phyloP scores from a whole-genome alignment of 2,888 invertebrate species.

The Isotomurus palustris region DNA sequence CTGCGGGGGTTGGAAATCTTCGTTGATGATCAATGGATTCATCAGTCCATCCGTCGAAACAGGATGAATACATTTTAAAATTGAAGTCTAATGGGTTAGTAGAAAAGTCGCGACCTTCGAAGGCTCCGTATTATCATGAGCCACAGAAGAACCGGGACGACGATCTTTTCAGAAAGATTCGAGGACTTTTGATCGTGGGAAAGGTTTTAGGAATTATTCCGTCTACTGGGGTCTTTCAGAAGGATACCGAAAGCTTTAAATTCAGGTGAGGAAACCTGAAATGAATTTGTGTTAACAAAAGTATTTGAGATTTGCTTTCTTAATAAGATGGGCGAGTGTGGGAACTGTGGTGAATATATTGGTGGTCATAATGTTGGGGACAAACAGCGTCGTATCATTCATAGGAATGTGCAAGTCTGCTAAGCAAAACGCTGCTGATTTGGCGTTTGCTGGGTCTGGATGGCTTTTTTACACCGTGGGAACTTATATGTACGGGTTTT shows the following conservation, averaged over 20 bases:
- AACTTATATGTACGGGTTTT: background rate
- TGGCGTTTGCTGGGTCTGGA: background rate
- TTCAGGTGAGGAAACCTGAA: background rate
- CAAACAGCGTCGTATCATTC: background rate
- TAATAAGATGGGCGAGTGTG: background rate
- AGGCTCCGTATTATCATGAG: too few species aligned
- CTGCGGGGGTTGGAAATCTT: too few species aligned
- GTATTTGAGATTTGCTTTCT: too few species aligned
- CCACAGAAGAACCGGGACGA: too few species aligned
- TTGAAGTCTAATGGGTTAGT: too few species aligned
- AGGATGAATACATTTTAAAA: too few species aligned
- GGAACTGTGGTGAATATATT: background rate
- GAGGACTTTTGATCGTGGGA: background rate
- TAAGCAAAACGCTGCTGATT: slow-evolving; percentile 5
- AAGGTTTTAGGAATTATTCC: background rate
- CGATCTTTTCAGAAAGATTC: background rate
- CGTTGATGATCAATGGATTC: too few species aligned
- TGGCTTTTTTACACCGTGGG: background rate
- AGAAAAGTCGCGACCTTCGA: too few species aligned
- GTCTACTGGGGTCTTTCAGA: background rate
- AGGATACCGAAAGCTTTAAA: background rate
- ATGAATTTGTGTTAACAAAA: too few species aligned
- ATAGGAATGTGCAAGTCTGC: background rate
- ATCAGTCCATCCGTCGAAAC: too few species aligned
- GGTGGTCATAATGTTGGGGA: background rate